Conservation (phyloP, 2,797 vertebrate species). For the Tiaroga cobitis region DNA sequence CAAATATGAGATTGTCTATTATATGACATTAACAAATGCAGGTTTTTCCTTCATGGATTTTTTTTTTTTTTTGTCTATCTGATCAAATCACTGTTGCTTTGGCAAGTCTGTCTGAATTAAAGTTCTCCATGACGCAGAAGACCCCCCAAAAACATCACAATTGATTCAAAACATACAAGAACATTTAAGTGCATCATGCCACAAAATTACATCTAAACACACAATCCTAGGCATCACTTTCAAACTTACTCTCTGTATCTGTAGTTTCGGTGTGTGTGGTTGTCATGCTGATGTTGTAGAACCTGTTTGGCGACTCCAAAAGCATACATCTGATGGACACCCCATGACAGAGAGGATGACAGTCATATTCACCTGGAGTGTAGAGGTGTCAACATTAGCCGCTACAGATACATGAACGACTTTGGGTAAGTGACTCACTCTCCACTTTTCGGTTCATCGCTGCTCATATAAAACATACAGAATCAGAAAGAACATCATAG, state of each 20-base stretch:
- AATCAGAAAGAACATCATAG: background rate
- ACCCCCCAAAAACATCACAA: too few relatives aligned
- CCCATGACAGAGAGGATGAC: conserved; percentile 63
- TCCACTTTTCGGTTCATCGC: background rate
- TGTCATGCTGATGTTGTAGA: conserved; percentile 66
- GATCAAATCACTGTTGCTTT: background rate
- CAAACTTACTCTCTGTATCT: background rate
- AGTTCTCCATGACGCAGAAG: background rate
- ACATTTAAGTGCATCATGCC: background rate
- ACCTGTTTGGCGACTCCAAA: conserved; percentile 74
- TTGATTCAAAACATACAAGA: background rate
- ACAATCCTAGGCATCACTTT: conserved; percentile 1
- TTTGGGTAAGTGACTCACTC: conserved; percentile 66
- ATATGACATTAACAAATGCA: background rate
- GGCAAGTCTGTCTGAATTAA: background rate
- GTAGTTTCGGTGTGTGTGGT: conserved; percentile 55
- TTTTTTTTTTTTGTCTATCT: too few relatives aligned
- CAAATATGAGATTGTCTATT: background rate
- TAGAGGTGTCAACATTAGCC: conserved; percentile 60
- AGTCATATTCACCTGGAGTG: conserved; percentile 64
- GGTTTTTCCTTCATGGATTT: too few relatives aligned
- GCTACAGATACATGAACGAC: conserved; percentile 40
- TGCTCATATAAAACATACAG: background rate
- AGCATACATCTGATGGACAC: conserved; percentile 52
- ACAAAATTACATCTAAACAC: background rate